These are phyloP conservation scores for Sebastes paucispinis DNA, from an alignment of 2,797 vertebrate species.

Conservation along the genomic window DNA sequence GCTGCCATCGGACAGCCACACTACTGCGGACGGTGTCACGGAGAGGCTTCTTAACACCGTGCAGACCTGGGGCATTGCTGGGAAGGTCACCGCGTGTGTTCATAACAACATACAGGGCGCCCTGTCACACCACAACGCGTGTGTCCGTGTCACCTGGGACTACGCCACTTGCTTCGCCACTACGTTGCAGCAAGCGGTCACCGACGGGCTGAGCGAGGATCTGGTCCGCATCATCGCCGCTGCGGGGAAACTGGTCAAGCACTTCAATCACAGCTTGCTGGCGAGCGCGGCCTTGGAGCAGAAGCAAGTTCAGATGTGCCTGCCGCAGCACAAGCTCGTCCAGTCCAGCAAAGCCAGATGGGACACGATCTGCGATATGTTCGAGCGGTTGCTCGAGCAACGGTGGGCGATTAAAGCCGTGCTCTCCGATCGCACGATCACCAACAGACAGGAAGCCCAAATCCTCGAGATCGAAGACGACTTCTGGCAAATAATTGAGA, in stretches of 20 bases:
- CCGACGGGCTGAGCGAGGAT: constrained; percentile 63
- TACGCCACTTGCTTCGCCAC: constrained; percentile 65
- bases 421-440: constrained; percentile 68
- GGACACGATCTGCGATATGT: constrained; percentile 73
- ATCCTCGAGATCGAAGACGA: constrained; percentile 69
- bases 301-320: constrained; percentile 70
- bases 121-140: not conserved
- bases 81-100: constrained; percentile 64
- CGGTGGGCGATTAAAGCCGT: constrained; percentile 74
- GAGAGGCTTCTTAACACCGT: constrained; percentile 48
- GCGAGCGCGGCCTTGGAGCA: constrained; percentile 62
- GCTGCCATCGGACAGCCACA: constrained; percentile 34
- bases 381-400: constrained; percentile 66
- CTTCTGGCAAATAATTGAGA: constrained; percentile 74
- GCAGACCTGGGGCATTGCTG: constrained; percentile 52
- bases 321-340: constrained; percentile 62
- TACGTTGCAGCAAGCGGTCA: constrained; percentile 53
- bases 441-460: constrained; percentile 62
- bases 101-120: constrained; percentile 44
- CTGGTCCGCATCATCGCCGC: constrained; percentile 51
- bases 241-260: constrained; percentile 63
- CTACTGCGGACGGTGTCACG: not conserved
- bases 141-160: constrained; percentile 44
- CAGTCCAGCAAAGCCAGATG: constrained; percentile 64
- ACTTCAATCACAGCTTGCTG: constrained; percentile 51